phyloP scores from a whole-genome alignment of 30 jellyfish, hydroid and myxozoan genomes.

The Aurelia sp. region DNA sequence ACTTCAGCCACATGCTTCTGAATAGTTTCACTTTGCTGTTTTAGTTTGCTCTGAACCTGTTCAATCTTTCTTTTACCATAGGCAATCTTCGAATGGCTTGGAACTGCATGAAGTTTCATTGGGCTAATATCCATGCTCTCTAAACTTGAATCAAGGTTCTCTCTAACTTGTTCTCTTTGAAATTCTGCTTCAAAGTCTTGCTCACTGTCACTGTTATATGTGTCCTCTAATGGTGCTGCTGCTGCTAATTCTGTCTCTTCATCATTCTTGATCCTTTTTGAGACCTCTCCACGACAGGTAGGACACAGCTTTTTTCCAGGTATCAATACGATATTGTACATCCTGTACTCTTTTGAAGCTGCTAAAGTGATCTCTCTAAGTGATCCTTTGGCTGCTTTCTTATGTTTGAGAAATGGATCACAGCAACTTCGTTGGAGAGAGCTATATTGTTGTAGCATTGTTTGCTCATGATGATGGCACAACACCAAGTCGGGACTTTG shows the following conservation, averaged over 20 bases:
- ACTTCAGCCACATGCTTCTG: constrained; percentile 25
- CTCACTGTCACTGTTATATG: background rate
- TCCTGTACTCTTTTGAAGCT: background rate
- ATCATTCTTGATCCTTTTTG: background rate
- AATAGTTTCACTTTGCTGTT: background rate
- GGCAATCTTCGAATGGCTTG: constrained; percentile 35
- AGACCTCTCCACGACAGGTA: constrained; percentile 4
- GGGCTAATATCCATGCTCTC: constrained; percentile 51
- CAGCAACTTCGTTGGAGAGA: too few species aligned
- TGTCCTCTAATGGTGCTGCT: constrained; percentile 3
- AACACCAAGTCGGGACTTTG: too few species aligned
- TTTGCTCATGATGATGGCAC: too few species aligned
- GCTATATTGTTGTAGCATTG: too few species aligned
- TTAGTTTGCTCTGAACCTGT: constrained; percentile 41
- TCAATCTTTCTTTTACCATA: constrained; percentile 70
- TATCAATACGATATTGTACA: background rate
- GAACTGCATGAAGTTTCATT: constrained; percentile 36
- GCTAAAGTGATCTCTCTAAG: constrained; percentile 9
- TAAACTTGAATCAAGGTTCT: background rate
- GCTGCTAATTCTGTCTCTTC: constrained; percentile 2
- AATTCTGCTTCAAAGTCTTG: constrained; percentile 1
- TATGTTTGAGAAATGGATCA: background rate
- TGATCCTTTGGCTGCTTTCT: constrained; percentile 5
- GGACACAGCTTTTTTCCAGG: constrained; percentile 68
- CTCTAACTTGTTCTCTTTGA: constrained; percentile 1